Conservation (phyloP, 2,113 vertebrate species). For the Serilophus lunatus region DNA sequence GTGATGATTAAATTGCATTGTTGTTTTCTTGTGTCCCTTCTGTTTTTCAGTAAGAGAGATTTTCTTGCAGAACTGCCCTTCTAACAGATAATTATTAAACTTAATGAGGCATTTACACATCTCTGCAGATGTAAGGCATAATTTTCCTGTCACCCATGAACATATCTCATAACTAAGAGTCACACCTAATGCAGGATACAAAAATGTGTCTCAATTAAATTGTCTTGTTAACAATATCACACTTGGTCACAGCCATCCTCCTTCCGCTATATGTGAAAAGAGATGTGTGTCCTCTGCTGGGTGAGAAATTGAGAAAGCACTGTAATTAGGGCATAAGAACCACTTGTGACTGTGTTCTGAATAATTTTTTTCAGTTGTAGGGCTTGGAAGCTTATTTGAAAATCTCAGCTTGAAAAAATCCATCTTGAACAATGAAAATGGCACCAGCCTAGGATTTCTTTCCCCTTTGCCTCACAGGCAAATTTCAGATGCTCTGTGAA, state of each 20-base stretch:
- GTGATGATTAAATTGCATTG: not conserved
- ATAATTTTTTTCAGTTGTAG: not conserved
- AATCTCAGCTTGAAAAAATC: not conserved
- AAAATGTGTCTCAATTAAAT: constrained; percentile 46
- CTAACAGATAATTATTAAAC: constrained; percentile 27
- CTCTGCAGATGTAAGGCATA: constrained; percentile 28
- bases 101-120: constrained; percentile 40
- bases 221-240: constrained; percentile 12
- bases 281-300: not conserved
- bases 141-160: constrained; percentile 35
- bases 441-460: not conserved
- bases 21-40: not conserved
- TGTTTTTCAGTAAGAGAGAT: not conserved
- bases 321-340: not conserved
- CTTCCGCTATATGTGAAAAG: not conserved
- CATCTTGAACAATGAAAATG: not conserved
- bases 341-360: not conserved
- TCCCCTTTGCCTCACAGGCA: not conserved
- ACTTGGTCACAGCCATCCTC: not conserved
- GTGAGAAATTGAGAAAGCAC: not conserved
- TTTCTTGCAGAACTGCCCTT: not conserved
- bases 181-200: not conserved
- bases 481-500: not conserved
- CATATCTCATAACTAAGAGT: not conserved
- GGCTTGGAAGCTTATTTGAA: not conserved